These are phyloP conservation scores for Cetoscarus ocellatus DNA, from an alignment of 2,797 vertebrate genomes.

Conservation along the genomic window DNA sequence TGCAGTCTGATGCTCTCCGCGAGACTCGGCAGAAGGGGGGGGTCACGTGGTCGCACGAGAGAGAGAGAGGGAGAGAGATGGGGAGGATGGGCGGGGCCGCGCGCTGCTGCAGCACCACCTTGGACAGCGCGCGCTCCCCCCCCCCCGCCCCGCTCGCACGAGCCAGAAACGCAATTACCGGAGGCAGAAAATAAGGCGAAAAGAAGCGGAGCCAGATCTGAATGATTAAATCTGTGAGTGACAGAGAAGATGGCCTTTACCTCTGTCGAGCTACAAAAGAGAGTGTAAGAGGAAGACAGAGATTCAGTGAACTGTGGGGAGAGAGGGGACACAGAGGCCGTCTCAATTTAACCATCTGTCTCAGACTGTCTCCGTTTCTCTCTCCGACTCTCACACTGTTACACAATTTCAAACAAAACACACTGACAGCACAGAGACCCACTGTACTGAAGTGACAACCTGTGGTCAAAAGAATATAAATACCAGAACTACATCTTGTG, in stretches of 20 bases:
- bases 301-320: constrained; percentile 26
- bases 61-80: constrained; percentile 23
- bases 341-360: constrained; percentile 35
- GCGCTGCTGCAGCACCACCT: constrained; percentile 83
- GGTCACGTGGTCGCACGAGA: constrained; percentile 73
- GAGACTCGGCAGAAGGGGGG: constrained; percentile 69
- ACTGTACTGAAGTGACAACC: too few species aligned
- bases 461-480: background rate
- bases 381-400: background rate
- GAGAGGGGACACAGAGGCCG: background rate
- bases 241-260: constrained; percentile 53
- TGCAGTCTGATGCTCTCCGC: constrained; percentile 82
- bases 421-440: background rate
- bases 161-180: constrained; percentile 67
- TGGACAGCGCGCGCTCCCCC: constrained; percentile 73
- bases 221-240: constrained; percentile 59
- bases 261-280: constrained; percentile 25
- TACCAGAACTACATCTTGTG: too few species aligned
- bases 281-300: constrained; percentile 25
- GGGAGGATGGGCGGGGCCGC: constrained; percentile 78
- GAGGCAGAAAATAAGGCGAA: constrained; percentile 60
- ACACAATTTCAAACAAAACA: background rate
- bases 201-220: constrained; percentile 39
- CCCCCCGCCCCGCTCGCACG: constrained; percentile 37
- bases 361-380: background rate